Conservation (phyloP, 2,888 invertebrate genomes). For the Papilio gigon region DNA sequence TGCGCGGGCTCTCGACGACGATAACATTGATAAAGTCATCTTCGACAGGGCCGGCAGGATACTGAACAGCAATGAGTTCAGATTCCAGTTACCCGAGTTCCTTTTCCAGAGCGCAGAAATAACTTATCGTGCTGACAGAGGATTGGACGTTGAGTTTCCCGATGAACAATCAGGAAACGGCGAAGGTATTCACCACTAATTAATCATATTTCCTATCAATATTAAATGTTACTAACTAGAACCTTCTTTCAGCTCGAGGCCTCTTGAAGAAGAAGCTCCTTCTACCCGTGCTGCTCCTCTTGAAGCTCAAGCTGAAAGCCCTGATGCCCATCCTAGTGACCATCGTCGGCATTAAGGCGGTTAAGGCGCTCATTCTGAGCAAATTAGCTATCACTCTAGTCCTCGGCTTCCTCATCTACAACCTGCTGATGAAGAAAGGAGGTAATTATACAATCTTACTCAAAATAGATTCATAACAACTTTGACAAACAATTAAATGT, state of each 20-base stretch:
- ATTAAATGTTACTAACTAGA: constrained; percentile 36
- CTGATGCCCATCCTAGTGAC: constrained; percentile 91
- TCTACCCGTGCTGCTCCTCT: constrained; percentile 88
- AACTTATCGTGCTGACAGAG: constrained; percentile 85
- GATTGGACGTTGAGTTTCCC: constrained; percentile 84
- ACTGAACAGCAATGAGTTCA: constrained; percentile 88
- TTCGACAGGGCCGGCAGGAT: constrained; percentile 87
- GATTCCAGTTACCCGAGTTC: constrained; percentile 87
- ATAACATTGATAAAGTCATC: constrained; percentile 88
- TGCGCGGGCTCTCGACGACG: constrained; percentile 82
- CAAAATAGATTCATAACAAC: background rate
- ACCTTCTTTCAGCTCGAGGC: constrained; percentile 85
- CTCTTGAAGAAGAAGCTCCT: constrained; percentile 92
- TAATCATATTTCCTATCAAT: background rate
- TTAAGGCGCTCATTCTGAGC: constrained; percentile 91
- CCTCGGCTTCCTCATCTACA: constrained; percentile 90
- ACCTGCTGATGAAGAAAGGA: constrained; percentile 88
- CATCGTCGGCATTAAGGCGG: constrained; percentile 90
- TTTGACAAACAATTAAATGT: background rate
- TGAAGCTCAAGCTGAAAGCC: constrained; percentile 92
- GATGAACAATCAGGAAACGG: constrained; percentile 77
- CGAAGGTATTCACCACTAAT: constrained; percentile 71
- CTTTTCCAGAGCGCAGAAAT: constrained; percentile 86
- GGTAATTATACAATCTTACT: constrained; percentile 72
- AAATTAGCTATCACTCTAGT: constrained; percentile 92